phyloP scores from a whole-genome alignment of 2,888 invertebrate species.

The Hipparchia sbordonii region DNA sequence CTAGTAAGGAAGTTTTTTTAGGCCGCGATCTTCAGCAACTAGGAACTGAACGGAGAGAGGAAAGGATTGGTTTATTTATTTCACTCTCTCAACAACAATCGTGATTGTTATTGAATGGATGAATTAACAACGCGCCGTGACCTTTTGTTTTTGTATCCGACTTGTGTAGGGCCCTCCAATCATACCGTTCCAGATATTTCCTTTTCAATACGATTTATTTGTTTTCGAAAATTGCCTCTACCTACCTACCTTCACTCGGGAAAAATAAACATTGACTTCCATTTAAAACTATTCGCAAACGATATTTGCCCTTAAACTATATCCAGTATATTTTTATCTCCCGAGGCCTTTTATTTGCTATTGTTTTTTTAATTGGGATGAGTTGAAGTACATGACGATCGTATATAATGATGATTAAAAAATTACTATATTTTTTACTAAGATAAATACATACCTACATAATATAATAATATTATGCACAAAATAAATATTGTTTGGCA shows the following conservation, averaged over 20 bases:
- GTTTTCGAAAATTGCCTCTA: slow-evolving; percentile 25
- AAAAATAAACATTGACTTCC: slow-evolving; percentile 21
- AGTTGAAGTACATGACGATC: too few relatives aligned
- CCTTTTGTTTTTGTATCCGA: slow-evolving; percentile 27
- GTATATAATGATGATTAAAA: too few relatives aligned
- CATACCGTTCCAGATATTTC: slow-evolving; percentile 30
- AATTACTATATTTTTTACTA: too few relatives aligned
- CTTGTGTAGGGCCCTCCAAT: slow-evolving; percentile 29
- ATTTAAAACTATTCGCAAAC: slow-evolving; percentile 22
- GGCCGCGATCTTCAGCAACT: too few relatives aligned
- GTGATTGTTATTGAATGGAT: not conserved
- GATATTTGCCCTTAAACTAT: slow-evolving; percentile 1
- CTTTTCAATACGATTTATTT: slow-evolving; percentile 29
- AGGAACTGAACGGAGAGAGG: not conserved
- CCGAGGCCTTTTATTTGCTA: not conserved
- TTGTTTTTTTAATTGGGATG: not conserved
- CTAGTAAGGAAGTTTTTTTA: too few relatives aligned
- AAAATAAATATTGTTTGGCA: too few relatives aligned
- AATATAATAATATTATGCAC: too few relatives aligned
- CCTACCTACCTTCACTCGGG: not conserved
- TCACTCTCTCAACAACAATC: slow-evolving; percentile 4
- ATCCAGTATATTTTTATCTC: not conserved
- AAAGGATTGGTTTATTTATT: not conserved
- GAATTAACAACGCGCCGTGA: slow-evolving; percentile 27
- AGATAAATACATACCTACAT: too few relatives aligned